These are phyloP conservation scores for Dendroctonus valens DNA, from an alignment of 1,140 invertebrate species.

Conservation along the genomic window DNA sequence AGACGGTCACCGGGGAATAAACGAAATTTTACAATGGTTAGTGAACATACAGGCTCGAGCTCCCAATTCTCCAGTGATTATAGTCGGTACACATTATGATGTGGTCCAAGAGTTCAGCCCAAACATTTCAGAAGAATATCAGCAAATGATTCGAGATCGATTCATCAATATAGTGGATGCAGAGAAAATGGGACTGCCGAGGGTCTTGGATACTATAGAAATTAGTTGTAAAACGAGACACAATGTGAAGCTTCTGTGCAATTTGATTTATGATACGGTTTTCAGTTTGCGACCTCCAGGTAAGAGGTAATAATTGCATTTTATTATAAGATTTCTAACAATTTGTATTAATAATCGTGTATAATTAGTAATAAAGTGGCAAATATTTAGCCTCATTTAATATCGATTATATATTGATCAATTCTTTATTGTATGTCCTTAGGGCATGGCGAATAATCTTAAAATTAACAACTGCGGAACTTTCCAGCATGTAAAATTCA, in stretches of 20 bases:
- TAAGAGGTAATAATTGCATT: slow-evolving; percentile 40
- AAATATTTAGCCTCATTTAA: too few relatives aligned
- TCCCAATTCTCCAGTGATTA: slow-evolving; percentile 91
- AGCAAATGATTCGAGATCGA: slow-evolving; percentile 83
- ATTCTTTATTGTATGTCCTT: too few relatives aligned
- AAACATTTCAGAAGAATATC: slow-evolving; percentile 77
- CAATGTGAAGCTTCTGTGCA: slow-evolving; percentile 88
- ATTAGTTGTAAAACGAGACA: slow-evolving; percentile 82
- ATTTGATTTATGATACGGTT: slow-evolving; percentile 91
- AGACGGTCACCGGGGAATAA: slow-evolving; percentile 88
- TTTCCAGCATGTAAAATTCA: too few relatives aligned
- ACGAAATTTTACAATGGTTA: slow-evolving; percentile 91
- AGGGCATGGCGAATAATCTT: too few relatives aligned
- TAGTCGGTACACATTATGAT: slow-evolving; percentile 94
- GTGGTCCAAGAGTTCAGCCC: slow-evolving; percentile 74
- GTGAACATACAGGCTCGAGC: slow-evolving; percentile 92
- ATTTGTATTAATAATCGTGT: too few relatives aligned
- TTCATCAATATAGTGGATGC: slow-evolving; percentile 94
- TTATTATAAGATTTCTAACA: not conserved
- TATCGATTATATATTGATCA: not conserved
- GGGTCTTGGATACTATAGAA: slow-evolving; percentile 92
- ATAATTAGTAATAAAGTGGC: too few relatives aligned
- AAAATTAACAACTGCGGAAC: too few relatives aligned
- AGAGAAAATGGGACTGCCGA: slow-evolving; percentile 91
- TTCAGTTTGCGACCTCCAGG: slow-evolving; percentile 86